Evolutionary conservation across 2,113 vertebrate genomes (phyloP).

Genomic region (Hemicordylus capensis): DNA sequence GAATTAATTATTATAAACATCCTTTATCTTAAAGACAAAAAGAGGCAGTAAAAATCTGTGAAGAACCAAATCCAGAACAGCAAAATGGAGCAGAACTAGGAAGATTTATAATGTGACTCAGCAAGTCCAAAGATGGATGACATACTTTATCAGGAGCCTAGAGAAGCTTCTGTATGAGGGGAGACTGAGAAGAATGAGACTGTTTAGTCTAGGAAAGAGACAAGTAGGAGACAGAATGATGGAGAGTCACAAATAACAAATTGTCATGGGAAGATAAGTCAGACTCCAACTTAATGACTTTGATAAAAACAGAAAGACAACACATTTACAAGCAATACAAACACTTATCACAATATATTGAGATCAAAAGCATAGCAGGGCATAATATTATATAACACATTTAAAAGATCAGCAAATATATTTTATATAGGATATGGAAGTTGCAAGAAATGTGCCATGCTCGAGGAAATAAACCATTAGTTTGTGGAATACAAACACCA

Average conservation of each 20-base stretch:
- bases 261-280: conserved; percentile 6
- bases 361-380: conserved; percentile 29
- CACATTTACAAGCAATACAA: conserved; percentile 11
- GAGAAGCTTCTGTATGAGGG: neutral
- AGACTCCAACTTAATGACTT: conserved; percentile 5
- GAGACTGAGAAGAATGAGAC: neutral
- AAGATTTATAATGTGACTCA: conserved; percentile 24
- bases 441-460: neutral
- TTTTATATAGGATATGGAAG: neutral
- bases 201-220: neutral
- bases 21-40: conserved; percentile 31
- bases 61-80: conserved; percentile 42
- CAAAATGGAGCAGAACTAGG: conserved; percentile 23
- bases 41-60: conserved; percentile 29
- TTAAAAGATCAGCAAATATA: neutral
- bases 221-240: conserved; percentile 16
- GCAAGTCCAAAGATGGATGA: conserved; percentile 3
- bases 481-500: neutral
- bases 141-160: conserved; percentile 14
- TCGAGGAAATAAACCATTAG: neutral
- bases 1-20: conserved; percentile 19
- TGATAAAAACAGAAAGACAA: conserved; percentile 31
- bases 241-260: conserved; percentile 15
- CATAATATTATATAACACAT: conserved; percentile 25
- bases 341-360: conserved; percentile 18